Percentiles rank a stretch among this genome's conserved stretches.
Conservation (phyloP, 2,113 vertebrate genomes). For the Entomyzon cyanotis region DNA sequence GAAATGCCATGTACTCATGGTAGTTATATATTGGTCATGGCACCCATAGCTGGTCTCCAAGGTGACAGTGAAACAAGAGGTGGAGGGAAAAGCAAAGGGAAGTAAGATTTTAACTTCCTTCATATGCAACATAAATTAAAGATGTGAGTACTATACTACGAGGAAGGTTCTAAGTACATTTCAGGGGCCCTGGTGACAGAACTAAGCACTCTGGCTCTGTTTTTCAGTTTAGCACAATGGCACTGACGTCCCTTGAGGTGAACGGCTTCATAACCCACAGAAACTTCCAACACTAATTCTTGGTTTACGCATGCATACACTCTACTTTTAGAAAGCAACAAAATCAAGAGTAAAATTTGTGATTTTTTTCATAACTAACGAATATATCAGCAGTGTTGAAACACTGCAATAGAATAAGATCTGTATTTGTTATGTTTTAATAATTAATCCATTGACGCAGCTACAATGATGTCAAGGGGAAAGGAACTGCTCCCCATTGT, state of each 20-base stretch:
- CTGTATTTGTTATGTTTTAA: not conserved
- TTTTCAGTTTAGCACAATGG: constrained; percentile 31
- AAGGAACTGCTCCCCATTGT: not conserved
- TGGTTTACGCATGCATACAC: not conserved
- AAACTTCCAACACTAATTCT: not conserved
- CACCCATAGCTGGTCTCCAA: not conserved
- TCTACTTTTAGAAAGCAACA: constrained; percentile 1
- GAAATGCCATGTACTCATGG: not conserved
- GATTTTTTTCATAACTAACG: not conserved
- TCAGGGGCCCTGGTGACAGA: constrained; percentile 27
- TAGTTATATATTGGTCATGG: not conserved
- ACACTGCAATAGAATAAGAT: not conserved
- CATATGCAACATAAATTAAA: constrained; percentile 33
- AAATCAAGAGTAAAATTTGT: not conserved
- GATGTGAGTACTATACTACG: not conserved
- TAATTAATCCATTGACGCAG: not conserved
- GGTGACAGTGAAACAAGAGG: not conserved
- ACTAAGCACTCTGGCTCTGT: not conserved
- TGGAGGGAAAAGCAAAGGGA: not conserved
- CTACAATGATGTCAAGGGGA: not conserved
- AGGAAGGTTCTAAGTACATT: constrained; percentile 15
- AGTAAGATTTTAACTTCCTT: not conserved
- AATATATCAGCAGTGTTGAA: not conserved
- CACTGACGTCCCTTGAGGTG: not conserved
- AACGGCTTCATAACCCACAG: constrained; percentile 14